phyloP scores from a whole-genome alignment of 1,140 invertebrate genomes.

The Drosophila bocqueti region DNA sequence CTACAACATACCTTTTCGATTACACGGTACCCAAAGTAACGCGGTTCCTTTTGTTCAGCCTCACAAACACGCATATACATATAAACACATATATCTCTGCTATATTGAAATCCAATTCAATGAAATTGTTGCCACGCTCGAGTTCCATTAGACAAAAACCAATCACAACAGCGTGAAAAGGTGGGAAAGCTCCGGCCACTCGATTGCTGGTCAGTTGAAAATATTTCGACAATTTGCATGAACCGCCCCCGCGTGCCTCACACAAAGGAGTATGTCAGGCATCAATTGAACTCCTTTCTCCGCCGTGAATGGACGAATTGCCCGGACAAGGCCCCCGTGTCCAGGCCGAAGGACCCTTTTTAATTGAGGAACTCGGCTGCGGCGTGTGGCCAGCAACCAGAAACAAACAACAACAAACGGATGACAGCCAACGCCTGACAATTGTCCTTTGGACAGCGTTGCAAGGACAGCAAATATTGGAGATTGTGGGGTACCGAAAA shows the following conservation, averaged over 20 bases:
- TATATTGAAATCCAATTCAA: slow-evolving; percentile 84
- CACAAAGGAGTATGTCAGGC: slow-evolving; percentile 80
- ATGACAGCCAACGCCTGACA: slow-evolving; percentile 55
- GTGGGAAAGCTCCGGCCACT: slow-evolving; percentile 49
- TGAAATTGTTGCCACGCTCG: slow-evolving; percentile 79
- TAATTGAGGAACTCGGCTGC: slow-evolving; percentile 74
- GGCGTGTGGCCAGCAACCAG: slow-evolving; percentile 70
- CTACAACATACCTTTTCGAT: neutral
- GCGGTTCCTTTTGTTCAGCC: slow-evolving; percentile 38
- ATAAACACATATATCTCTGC: slow-evolving; percentile 6
- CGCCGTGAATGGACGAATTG: slow-evolving; percentile 45
- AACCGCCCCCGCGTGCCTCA: slow-evolving; percentile 25
- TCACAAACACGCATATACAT: slow-evolving; percentile 15
- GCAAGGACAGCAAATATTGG: slow-evolving; percentile 41
- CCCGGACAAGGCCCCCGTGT: slow-evolving; percentile 14
- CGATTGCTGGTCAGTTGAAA: slow-evolving; percentile 82
- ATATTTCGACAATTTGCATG: slow-evolving; percentile 83
- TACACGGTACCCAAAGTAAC: slow-evolving; percentile 39
- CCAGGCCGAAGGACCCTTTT: slow-evolving; percentile 51
- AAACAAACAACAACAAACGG: slow-evolving; percentile 64
- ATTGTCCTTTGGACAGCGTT: slow-evolving; percentile 45
- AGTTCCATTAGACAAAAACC: slow-evolving; percentile 84
- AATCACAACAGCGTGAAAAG: slow-evolving; percentile 78
- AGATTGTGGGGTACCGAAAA: slow-evolving; percentile 7
- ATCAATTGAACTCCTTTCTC: slow-evolving; percentile 77